These are phyloP conservation scores for Pteropus rufus DNA, from an alignment of 2,797 vertebrate genomes.

Conservation along the genomic window DNA sequence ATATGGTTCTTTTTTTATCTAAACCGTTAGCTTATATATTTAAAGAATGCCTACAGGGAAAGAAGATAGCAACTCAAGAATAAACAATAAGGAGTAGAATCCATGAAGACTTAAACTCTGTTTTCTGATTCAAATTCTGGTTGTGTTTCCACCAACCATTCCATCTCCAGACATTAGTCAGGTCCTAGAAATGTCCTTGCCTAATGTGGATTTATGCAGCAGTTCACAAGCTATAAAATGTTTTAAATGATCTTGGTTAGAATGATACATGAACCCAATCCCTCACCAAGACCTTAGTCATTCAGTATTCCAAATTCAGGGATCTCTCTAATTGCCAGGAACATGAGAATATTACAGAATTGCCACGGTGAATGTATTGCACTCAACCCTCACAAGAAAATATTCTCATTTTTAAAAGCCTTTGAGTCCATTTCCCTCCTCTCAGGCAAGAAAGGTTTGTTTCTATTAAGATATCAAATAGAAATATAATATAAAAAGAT, in stretches of 20 bases:
- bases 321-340: neutral
- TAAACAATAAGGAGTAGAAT: neutral
- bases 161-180: neutral
- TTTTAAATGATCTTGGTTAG: neutral
- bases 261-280: neutral
- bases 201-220: neutral
- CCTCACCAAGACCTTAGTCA: neutral
- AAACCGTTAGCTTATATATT: neutral
- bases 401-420: neutral
- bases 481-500: neutral
- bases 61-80: neutral
- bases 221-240: neutral
- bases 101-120: neutral
- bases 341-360: neutral
- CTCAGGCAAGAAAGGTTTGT: neutral
- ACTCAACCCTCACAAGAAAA: neutral
- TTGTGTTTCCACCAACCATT: neutral
- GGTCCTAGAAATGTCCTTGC: neutral
- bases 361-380: neutral
- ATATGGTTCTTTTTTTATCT: neutral
- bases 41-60: neutral
- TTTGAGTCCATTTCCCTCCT: neutral
- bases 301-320: neutral
- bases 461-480: neutral
- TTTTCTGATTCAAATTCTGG: neutral